Evolutionary conservation across 2,888 invertebrate genomes (phyloP).

Genomic region (Meliscaeva auricollis): DNA sequence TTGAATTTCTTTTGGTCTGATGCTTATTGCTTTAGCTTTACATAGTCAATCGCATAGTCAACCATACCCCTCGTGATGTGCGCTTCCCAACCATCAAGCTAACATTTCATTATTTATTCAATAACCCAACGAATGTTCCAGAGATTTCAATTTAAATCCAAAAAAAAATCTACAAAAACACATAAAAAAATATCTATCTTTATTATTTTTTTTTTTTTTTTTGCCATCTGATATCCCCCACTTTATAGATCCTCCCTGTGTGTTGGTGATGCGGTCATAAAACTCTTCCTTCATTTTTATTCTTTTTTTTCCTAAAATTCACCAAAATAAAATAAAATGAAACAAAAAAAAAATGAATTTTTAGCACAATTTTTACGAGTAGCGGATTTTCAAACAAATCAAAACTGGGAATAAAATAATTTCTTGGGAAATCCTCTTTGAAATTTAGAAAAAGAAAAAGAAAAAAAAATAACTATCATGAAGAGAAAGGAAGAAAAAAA

Average conservation of each 20-base stretch:
- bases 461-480: not conserved
- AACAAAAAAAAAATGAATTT: not conserved
- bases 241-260: not conserved
- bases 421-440: slow-evolving; percentile 22
- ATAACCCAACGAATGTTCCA: slow-evolving; percentile 22
- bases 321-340: not conserved
- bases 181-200: slow-evolving; percentile 8
- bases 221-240: not conserved
- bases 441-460: slow-evolving; percentile 7
- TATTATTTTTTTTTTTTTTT: not conserved
- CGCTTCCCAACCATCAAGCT: slow-evolving; percentile 3
- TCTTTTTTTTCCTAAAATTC: not conserved
- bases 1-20: not conserved
- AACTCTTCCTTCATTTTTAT: slow-evolving; percentile 7
- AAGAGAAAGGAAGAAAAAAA: not conserved
- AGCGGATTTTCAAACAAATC: slow-evolving; percentile 28
- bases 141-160: slow-evolving; percentile 41
- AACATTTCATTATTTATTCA: slow-evolving; percentile 37
- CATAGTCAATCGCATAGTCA: no score
- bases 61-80: not conserved
- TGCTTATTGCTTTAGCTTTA: not conserved
- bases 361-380: slow-evolving; percentile 35
- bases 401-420: slow-evolving; percentile 26
- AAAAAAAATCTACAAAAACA: slow-evolving; percentile 6
- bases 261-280: slow-evolving; percentile 16